Evolutionary conservation across 2,888 invertebrate species (phyloP), one percentile per base, ranked within the genome.

Genomic region (Lasioglossum oenotherae): DNA sequence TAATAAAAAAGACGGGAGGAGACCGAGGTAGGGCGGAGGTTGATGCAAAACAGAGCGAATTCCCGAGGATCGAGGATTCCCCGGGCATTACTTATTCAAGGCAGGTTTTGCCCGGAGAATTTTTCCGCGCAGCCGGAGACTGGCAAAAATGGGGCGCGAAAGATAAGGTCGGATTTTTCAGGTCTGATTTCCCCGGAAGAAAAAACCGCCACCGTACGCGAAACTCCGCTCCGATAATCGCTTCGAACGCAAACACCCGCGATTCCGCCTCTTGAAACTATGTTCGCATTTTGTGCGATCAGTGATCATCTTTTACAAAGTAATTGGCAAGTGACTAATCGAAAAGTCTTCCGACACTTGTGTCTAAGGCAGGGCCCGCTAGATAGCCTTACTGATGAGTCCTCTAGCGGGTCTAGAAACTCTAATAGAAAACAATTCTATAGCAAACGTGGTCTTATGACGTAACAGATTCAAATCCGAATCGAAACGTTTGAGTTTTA

Each of bases 51-150:
- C 82, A 74, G 71, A 46, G 60, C 44, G 72, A 77, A 84, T 69
- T 60, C 69, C 74, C 14, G 27, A 49, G 78, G 27, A 31, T 69
- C 14, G 27, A 49, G 78, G 27, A 31, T 69, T 81, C 53, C 53
- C 78, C 2, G 41, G 16, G 69, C 60, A 81, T 85, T 81, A 75
- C 78, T 86, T 86, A 86, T 86, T 86, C 86, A 85, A 80, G 85
- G 85, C 81, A 76, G 75, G 60, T 27, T 23, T 38, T 74, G 74
- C 27, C 19, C 46, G 53, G 44, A 46, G 85, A 81, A 86, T 85
- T 75, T 85, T 75, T 67, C 72, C 44, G 57, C 14, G 44, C 67
- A 3, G 27, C 19, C n/a, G 60, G 69, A 57, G 75, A 72, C 35
- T 41, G 85, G 75, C 49, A 44, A 78, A 86, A 85, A 85, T 81